These are phyloP conservation scores for Gambusia yucatana DNA, from an alignment of 2,797 vertebrate genomes.

Conservation along the genomic window DNA sequence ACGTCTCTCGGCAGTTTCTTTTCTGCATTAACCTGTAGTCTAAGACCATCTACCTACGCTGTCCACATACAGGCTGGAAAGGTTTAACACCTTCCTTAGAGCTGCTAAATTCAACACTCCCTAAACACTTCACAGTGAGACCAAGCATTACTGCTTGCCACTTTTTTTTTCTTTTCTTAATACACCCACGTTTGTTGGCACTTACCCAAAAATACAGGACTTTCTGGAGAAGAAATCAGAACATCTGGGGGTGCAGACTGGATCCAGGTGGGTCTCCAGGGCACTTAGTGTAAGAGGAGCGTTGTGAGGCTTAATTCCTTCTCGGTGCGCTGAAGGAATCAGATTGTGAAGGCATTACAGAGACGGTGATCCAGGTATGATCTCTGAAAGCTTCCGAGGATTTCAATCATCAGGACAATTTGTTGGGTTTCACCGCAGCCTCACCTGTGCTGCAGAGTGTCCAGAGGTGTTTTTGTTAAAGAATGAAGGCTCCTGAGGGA, in stretches of 20 bases:
- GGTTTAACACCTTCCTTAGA: constrained; percentile 12
- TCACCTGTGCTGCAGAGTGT: constrained; percentile 56
- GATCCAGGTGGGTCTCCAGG: constrained; percentile 53
- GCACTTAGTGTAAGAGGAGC: constrained; percentile 64
- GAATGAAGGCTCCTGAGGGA: constrained; percentile 28
- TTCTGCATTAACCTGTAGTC: constrained; percentile 26
- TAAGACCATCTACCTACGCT: constrained; percentile 5
- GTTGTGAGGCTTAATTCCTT: constrained; percentile 55
- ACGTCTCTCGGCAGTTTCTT: background rate
- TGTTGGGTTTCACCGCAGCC: constrained; percentile 10
- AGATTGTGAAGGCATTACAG: constrained; percentile 74
- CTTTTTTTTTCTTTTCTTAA: background rate
- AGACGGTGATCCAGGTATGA: constrained; percentile 50
- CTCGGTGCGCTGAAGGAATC: constrained; percentile 63
- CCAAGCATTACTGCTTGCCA: constrained; percentile 2
- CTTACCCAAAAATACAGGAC: constrained; percentile 73
- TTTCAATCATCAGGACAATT: constrained; percentile 54
- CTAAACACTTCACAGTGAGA: background rate
- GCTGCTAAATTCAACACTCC: constrained; percentile 25
- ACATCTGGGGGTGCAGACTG: constrained; percentile 62
- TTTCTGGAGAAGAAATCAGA: constrained; percentile 65
- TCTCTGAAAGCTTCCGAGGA: constrained; percentile 29
- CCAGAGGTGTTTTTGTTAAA: constrained; percentile 32
- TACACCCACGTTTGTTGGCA: constrained; percentile 29
- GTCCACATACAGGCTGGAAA: constrained; percentile 9